Base-by-base conservation (phyloP, 1,140 invertebrate genomes). In the Lasaia peninsularis region DNA sequence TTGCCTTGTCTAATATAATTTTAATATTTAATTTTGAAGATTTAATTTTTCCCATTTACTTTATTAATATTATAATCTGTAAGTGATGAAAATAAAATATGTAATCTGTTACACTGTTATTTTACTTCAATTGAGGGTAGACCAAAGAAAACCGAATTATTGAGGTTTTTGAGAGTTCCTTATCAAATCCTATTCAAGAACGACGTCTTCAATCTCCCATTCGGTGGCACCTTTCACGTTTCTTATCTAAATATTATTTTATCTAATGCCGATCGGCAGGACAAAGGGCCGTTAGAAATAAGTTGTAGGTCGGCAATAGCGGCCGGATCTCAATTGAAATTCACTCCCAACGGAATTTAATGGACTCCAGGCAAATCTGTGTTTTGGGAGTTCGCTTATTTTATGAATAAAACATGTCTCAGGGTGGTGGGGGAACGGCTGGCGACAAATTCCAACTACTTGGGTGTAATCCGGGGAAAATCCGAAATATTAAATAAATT, bases 341-440 rank as follows among this genome's bases (percentile, higher is more conserved):
- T 75, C 70, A 70, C 71, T 72, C 69, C 69, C 55, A 56, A 48
- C 58, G 65, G 73, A 68, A 73, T 71, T 74, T 77, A 83, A 80
- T 78, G 75, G 75, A 79, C 72, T 75, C 69, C 61, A 56, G 64
- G 65, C 60, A 75, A 80, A 80, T 77, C 73, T 72, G 48, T 79
- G 75, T 79, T 79, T 78, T 69, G 71, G 63, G 70, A 69, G 63
- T 71, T 72, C 69, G 70, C 67, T 69, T 60, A 60, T 69, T 75
- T 69, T 75, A 80, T 80, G 78, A 80, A 83, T 83, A 80, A 83
- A 78, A 83, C 75, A 80, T 82, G 54, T 40, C 40, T 7, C 33
- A 14, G 7, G 44, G 62, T 44, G 52, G 58, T 44, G 37, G 57
- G 57, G 52, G 54, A 51, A 32, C 21, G 51, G 56, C 52, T 55